phyloP scores from a whole-genome alignment of 1,140 invertebrate genomes.

The Musca domestica region DNA sequence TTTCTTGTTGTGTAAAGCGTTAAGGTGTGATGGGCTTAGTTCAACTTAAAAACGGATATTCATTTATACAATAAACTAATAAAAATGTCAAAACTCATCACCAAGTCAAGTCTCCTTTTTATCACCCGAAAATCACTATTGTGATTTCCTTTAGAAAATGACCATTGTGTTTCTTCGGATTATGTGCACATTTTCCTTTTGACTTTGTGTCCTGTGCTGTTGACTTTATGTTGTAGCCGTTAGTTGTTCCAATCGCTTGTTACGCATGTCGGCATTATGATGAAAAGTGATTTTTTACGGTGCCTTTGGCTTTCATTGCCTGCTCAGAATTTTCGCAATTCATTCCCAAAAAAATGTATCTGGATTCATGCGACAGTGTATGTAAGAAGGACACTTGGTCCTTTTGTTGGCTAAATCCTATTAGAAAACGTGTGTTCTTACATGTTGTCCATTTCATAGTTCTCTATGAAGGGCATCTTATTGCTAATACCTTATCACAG shows the following conservation, averaged over 20 bases:
- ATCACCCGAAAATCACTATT: too few species aligned
- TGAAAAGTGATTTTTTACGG: neutral
- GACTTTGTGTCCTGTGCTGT: too few species aligned
- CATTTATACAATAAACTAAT: constrained; percentile 34
- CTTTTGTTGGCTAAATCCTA: constrained; percentile 24
- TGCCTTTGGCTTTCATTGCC: neutral
- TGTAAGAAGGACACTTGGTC: neutral
- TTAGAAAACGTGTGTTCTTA: constrained; percentile 28
- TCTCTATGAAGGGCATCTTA: neutral
- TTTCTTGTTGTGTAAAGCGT: neutral
- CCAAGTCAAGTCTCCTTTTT: constrained; percentile 25
- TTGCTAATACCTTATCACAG: constrained; percentile 14
- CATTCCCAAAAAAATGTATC: constrained; percentile 24
- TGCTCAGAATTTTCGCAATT: constrained; percentile 27
- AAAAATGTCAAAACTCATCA: constrained; percentile 40
- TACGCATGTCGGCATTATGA: constrained; percentile 5
- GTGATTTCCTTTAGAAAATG: neutral
- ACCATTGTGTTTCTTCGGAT: constrained; percentile 3
- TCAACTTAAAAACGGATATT: constrained; percentile 18
- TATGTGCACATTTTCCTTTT: neutral
- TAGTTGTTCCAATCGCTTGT: neutral
- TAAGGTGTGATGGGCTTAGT: constrained; percentile 40
- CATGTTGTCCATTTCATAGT: neutral
- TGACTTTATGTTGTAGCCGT: too few species aligned
- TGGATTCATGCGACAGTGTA: too few species aligned